A percentile compares a stretch with the other conserved stretches of the same genome.
These are phyloP conservation scores for Channa argus DNA, from an alignment of 2,113 vertebrate species.

Conservation along the genomic window DNA sequence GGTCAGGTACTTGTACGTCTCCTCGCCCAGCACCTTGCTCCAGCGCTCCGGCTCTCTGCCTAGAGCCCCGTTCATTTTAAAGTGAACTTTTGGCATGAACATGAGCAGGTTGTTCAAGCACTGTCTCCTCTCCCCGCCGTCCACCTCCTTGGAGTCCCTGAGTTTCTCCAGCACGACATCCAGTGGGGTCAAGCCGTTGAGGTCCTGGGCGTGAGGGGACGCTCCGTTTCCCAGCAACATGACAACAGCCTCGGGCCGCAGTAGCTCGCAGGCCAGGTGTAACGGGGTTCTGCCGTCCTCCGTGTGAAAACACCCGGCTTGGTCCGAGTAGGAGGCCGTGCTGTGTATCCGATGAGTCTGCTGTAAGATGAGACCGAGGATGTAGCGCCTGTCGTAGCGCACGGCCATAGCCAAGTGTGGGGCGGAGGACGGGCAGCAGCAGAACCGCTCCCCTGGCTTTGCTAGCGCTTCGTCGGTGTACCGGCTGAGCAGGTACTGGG, in stretches of 20 bases:
- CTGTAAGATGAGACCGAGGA: constrained; percentile 87
- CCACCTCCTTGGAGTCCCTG: constrained; percentile 81
- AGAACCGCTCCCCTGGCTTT: constrained; percentile 87
- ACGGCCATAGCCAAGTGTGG: constrained; percentile 89
- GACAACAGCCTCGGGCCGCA: constrained; percentile 85
- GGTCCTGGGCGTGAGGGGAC: constrained; percentile 85
- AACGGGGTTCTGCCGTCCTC: constrained; percentile 88
- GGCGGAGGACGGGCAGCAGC: constrained; percentile 86
- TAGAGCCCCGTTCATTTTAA: constrained; percentile 84
- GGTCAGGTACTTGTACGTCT: constrained; percentile 85
- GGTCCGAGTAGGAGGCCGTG: constrained; percentile 81
- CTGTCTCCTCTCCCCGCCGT: constrained; percentile 78
- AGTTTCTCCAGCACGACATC: constrained; percentile 88
- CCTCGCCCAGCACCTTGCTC: constrained; percentile 85
- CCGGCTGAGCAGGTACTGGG: constrained; percentile 86
- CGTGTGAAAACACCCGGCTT: constrained; percentile 81
- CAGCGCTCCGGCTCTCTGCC: constrained; percentile 82
- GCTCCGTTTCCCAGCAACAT: constrained; percentile 88
- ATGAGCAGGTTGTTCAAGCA: constrained; percentile 89
- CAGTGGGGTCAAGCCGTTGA: constrained; percentile 85
- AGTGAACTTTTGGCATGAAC: constrained; percentile 85
- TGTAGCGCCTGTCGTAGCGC: constrained; percentile 88
- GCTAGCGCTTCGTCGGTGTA: constrained; percentile 87
- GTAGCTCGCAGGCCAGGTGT: constrained; percentile 89
- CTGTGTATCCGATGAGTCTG: constrained; percentile 83